phyloP scores from a whole-genome alignment of 2,888 invertebrate species.

The Stomorhina lunata region DNA sequence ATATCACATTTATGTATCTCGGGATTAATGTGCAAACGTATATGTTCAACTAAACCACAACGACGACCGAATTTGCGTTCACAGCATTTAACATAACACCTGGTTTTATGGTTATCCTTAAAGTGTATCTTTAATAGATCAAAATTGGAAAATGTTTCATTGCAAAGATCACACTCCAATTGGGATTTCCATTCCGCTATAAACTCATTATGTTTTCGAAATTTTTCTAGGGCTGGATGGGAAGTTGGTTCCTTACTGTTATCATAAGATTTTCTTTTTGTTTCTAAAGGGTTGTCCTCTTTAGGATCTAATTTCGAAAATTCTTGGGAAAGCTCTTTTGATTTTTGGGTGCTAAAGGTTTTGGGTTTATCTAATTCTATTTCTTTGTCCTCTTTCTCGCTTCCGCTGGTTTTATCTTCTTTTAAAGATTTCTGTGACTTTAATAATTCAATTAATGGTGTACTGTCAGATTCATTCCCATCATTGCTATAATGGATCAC shows the following conservation, averaged over 20 bases:
- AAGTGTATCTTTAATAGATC: constrained; percentile 65
- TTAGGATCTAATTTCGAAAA: constrained; percentile 14
- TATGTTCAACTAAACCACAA: constrained; percentile 68
- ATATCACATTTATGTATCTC: constrained; percentile 67
- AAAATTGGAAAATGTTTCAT: constrained; percentile 54
- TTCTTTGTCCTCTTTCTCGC: not conserved
- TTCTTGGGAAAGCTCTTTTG: not conserved
- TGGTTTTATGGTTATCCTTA: constrained; percentile 61
- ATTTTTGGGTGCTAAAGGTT: not conserved
- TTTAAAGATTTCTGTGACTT: not conserved
- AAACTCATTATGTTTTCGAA: constrained; percentile 63
- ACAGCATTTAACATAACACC: constrained; percentile 68
- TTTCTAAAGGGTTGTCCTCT: not conserved
- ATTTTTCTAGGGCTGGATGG: constrained; percentile 58
- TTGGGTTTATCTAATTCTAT: not conserved
- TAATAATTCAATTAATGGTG: constrained; percentile 4
- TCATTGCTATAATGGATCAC: not conserved
- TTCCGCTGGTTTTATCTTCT: not conserved
- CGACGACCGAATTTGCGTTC: constrained; percentile 68
- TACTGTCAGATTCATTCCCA: not conserved
- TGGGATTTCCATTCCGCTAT: constrained; percentile 63
- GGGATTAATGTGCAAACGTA: constrained; percentile 68
- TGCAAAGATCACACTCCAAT: constrained; percentile 65
- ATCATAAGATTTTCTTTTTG: not conserved
- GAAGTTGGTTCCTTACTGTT: not conserved